Base-by-base conservation (phyloP, 2,797 vertebrate species). In the Sebastes diploproa region DNA sequence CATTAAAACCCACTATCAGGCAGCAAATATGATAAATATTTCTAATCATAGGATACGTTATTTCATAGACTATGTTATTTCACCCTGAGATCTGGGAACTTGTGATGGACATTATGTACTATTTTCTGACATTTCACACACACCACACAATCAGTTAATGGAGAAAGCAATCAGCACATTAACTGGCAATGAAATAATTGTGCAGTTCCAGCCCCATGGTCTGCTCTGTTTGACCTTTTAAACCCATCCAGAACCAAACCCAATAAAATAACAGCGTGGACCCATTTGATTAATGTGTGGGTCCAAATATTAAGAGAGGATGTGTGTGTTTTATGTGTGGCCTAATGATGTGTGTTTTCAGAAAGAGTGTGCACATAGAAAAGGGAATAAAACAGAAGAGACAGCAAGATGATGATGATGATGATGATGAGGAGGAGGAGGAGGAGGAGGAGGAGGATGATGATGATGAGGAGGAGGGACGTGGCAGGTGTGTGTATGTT, bases 331-430 rank as follows among this genome's bases (percentile, higher is more conserved):
- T 2, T 42, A 1, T 36, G 34, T 56, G 52, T 63, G 79, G 38
- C 72, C 69, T 67, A 3, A 38, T 38, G 61, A 22, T 38, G 16
- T 68, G 67, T 72, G 68, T 72, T 36, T 66, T 20, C 30, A 61
- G 61, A n/a, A 62, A 42, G 54, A 42, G 18, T 18, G 25, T 56
- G 55, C 64, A 20, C 29, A 80, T 5, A 60, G 25, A 76, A 36
- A 16, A 84, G 29, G 38, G 36, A 5, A n/a, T 29, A 29, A 60
- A 4, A 56, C 54, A 72, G 69, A 62, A 13, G 50, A 78, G 61
- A 73, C 22, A 77, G 46, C n/a, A 34, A 63, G 64, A 85, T 72
- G 72, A 78, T 36, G 78, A 60, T 4, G 69, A 86, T 0, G 72
- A 73, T 0, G 72, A 64, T 1, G 73, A 68, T 2, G 62, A 50